These are phyloP conservation scores for Apamea anceps DNA, from an alignment of 2,888 invertebrate genomes.

Conservation along the genomic window DNA sequence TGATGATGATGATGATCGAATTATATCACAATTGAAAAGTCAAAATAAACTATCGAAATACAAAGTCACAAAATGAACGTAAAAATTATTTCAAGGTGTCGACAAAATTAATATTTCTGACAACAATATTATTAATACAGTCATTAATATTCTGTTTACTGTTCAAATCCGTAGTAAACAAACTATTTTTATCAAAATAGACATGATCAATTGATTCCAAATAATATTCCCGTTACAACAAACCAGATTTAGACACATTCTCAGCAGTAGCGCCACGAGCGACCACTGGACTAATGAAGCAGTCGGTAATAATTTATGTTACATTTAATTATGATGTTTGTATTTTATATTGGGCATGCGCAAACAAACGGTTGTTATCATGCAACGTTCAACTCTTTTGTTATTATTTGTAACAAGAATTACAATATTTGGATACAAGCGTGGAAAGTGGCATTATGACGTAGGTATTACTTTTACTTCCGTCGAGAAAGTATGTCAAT, in stretches of 20 bases:
- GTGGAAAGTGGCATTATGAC: neutral
- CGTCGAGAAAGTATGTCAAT: neutral
- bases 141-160: slow-evolving; percentile 15
- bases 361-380: slow-evolving; percentile 13
- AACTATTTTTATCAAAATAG: slow-evolving; percentile 23
- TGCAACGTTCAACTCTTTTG: neutral
- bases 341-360: slow-evolving; percentile 1
- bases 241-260: slow-evolving; percentile 18
- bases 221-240: slow-evolving; percentile 29
- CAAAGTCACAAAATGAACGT: too few relatives aligned
- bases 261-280: neutral
- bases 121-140: slow-evolving; percentile 3
- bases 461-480: neutral
- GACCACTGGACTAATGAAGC: neutral
- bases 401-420: slow-evolving; percentile 14
- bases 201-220: neutral
- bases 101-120: slow-evolving; percentile 12
- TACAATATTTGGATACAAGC: slow-evolving; percentile 1
- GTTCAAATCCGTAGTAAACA: neutral
- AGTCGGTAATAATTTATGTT: neutral
- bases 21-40: too few relatives aligned
- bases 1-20: too few relatives aligned
- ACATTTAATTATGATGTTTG: slow-evolving; percentile 18
- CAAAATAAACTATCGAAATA: too few relatives aligned
- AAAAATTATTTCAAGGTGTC: neutral